These are phyloP conservation scores for Pungitius pungitius DNA, from an alignment of 2,113 vertebrate genomes.

Conservation along the genomic window DNA sequence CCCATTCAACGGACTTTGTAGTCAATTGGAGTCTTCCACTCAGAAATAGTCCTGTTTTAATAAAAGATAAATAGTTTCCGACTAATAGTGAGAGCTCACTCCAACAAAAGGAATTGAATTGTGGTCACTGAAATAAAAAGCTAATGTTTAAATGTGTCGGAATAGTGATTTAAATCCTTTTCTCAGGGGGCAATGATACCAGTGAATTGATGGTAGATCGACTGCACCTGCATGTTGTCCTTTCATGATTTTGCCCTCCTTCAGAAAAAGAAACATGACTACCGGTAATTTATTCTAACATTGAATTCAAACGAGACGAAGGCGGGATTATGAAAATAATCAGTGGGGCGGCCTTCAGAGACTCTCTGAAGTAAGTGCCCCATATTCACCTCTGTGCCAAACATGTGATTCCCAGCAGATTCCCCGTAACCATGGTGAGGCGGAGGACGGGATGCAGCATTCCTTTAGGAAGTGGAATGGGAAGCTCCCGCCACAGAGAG, in stretches of 20 bases:
- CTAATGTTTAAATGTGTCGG: conserved; percentile 22
- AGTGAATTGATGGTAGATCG: conserved; percentile 9
- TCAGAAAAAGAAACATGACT: conserved; percentile 13
- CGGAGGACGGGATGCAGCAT: conserved; percentile 84
- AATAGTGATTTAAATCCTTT: conserved; percentile 25
- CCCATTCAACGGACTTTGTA: not conserved
- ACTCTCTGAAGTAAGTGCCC: not conserved
- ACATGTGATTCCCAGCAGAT: conserved; percentile 82
- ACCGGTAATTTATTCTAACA: conserved; percentile 21
- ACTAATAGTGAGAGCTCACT: not conserved
- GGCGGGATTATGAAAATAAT: not conserved
- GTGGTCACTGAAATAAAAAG: conserved; percentile 31
- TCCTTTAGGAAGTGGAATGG: conserved; percentile 84
- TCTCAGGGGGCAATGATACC: conserved; percentile 17
- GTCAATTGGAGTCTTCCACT: not conserved
- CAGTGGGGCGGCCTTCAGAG: conserved; percentile 3
- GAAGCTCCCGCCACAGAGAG: conserved; percentile 83
- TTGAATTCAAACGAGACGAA: conserved; percentile 12
- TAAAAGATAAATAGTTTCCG: not conserved
- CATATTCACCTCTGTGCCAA: conserved; percentile 74
- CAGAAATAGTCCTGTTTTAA: not conserved
- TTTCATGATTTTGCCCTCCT: conserved; percentile 10
- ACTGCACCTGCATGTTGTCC: conserved; percentile 12
- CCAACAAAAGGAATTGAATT: conserved; percentile 26
- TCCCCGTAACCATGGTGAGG: conserved; percentile 90